Conservation (phyloP, 2,797 vertebrate species). For the Sarcoramphus papa region DNA sequence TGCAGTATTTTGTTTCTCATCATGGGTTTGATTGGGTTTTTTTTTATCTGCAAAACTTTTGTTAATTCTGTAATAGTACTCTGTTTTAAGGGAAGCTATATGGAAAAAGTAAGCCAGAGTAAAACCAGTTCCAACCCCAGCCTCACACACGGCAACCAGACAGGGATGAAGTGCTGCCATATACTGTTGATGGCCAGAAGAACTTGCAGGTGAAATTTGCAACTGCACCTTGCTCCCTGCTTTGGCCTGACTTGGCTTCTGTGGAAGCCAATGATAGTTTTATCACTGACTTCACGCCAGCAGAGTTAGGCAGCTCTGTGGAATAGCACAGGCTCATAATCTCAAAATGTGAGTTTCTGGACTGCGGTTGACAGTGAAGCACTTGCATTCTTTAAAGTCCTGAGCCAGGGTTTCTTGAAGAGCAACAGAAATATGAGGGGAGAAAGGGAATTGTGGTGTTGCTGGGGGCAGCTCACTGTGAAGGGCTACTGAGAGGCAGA, state of each 20-base stretch:
- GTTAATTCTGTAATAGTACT: neutral
- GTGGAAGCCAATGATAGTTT: conserved; percentile 22
- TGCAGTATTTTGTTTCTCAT: neutral
- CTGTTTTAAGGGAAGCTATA: neutral
- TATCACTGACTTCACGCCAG: neutral
- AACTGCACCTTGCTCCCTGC: neutral
- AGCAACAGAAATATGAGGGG: neutral
- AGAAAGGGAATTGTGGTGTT: neutral
- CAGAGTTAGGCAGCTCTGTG: neutral
- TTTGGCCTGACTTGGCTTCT: conserved; percentile 20
- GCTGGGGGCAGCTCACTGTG: neutral
- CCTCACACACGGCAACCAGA: conserved; percentile 5
- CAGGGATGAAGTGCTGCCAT: conserved; percentile 8
- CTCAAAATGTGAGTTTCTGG: conserved; percentile 3
- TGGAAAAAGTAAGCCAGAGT: conserved; percentile 20
- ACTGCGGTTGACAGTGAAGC: neutral
- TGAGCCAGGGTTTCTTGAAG: neutral
- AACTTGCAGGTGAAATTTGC: conserved; percentile 22
- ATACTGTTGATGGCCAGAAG: neutral
- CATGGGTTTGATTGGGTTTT: neutral
- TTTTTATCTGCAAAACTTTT: neutral
- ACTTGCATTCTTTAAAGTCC: neutral
- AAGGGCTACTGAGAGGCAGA: neutral
- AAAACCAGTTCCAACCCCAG: neutral
- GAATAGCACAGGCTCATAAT: neutral